Conservation (phyloP, 2,113 vertebrate genomes). For the Ameiurus melas region DNA sequence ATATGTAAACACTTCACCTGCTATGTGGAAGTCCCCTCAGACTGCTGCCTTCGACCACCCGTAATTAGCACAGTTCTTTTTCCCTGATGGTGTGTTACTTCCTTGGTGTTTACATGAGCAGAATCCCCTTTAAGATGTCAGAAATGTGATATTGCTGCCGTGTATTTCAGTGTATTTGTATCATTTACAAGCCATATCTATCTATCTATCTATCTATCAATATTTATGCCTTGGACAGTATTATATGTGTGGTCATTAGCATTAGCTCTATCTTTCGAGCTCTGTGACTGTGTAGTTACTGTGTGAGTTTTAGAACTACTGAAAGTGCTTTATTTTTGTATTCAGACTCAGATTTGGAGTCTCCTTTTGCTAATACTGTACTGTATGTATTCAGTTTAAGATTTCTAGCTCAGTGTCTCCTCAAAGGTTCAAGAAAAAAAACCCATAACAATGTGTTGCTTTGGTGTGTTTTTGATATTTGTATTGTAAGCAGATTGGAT, state of each 20-base stretch:
- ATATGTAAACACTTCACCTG: constrained; percentile 3
- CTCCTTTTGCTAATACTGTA: constrained; percentile 69
- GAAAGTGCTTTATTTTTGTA: constrained; percentile 79
- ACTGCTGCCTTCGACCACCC: constrained; percentile 8
- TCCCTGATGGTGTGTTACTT: constrained; percentile 32
- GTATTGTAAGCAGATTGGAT: constrained; percentile 61
- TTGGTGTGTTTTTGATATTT: constrained; percentile 63
- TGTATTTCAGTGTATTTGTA: constrained; percentile 56
- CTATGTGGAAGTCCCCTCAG: not conserved
- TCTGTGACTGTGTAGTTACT: constrained; percentile 57
- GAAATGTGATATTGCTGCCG: constrained; percentile 41
- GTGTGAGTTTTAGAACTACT: constrained; percentile 61
- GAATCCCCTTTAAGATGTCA: constrained; percentile 69
- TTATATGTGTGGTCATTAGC: constrained; percentile 58
- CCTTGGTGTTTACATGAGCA: constrained; percentile 61
- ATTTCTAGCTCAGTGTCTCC: constrained; percentile 46
- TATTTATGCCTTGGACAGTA: constrained; percentile 41
- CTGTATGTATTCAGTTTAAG: constrained; percentile 51
- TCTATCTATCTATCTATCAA: constrained; percentile 37
- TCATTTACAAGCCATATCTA: constrained; percentile 73
- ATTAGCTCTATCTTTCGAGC: constrained; percentile 60
- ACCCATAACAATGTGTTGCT: constrained; percentile 53
- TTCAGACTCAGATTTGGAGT: constrained; percentile 73
- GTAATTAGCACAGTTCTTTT: constrained; percentile 13
- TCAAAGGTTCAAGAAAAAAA: not conserved